These are phyloP conservation scores for Drosophila lacertosa DNA, from an alignment of 1,140 invertebrate species.

Conservation along the genomic window DNA sequence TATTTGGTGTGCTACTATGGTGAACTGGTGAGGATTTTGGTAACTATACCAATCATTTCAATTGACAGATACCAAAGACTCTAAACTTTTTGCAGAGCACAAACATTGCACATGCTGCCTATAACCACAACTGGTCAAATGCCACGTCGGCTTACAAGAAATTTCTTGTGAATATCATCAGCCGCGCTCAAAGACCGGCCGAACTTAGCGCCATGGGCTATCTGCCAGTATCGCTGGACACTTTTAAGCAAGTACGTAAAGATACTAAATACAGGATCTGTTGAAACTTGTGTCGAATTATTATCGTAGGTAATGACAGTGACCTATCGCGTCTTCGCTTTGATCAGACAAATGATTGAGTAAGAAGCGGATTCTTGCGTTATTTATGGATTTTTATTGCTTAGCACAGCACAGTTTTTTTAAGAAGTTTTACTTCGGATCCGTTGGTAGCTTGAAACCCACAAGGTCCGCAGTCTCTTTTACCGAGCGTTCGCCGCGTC, in stretches of 20 bases:
- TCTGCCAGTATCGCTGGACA: constrained; percentile 54
- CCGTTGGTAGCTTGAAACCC: constrained; percentile 93
- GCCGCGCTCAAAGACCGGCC: constrained; percentile 40
- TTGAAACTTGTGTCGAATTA: background rate
- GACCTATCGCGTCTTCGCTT: constrained; percentile 56
- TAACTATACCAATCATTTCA: background rate
- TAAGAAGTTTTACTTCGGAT: constrained; percentile 86
- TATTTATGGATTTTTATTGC: background rate
- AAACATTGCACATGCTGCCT: constrained; percentile 38
- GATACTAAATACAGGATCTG: too few relatives aligned
- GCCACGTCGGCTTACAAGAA: constrained; percentile 58
- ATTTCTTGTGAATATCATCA: constrained; percentile 51
- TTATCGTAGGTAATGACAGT: constrained; percentile 56
- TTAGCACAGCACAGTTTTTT: constrained; percentile 29
- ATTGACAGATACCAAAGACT: background rate
- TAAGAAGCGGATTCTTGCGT: constrained; percentile 18
- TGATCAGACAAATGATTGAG: constrained; percentile 54
- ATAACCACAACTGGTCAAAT: constrained; percentile 55
- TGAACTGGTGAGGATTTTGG: constrained; percentile 42
- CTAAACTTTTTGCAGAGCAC: constrained; percentile 18
- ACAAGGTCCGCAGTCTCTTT: constrained; percentile 92
- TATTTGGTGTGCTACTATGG: constrained; percentile 62
- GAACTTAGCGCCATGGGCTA: constrained; percentile 54
- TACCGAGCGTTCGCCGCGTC: constrained; percentile 90
- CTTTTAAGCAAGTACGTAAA: constrained; percentile 60